These are phyloP conservation scores for Euglossa dilemma DNA, from an alignment of 1,140 invertebrate genomes.

Conservation along the genomic window DNA sequence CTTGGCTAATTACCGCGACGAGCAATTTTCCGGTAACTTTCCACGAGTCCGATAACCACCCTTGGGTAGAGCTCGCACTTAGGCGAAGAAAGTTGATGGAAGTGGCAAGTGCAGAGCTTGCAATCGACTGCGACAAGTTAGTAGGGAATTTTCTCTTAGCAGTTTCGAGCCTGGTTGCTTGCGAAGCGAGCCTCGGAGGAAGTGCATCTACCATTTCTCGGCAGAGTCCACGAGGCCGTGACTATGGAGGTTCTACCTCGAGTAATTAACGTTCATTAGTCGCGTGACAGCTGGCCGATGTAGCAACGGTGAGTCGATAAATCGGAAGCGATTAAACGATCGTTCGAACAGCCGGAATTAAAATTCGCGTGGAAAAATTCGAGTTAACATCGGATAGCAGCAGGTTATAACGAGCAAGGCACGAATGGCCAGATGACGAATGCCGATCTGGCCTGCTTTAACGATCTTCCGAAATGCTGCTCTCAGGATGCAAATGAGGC, in stretches of 20 bases:
- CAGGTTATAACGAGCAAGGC: no score
- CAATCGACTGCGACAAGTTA: neutral
- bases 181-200: neutral
- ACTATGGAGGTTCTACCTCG: neutral
- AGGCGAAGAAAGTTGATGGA: neutral
- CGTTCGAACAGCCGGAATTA: neutral
- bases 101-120: neutral
- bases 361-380: no score
- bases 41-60: neutral
- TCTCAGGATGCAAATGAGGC: neutral
- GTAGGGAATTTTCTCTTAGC: neutral
- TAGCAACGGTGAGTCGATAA: neutral
- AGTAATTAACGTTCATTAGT: neutral
- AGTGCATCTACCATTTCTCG: no score
- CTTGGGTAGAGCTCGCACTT: neutral
- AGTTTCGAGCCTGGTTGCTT: neutral
- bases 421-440: neutral
- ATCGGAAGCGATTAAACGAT: neutral
- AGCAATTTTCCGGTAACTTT: slow-evolving; percentile 25
- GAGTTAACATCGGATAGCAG: no score
- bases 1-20: slow-evolving; percentile 13
- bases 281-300: neutral
- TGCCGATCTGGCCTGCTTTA: neutral
- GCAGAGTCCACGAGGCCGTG: no score
- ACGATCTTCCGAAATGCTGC: neutral